Evolutionary conservation across 2,888 invertebrate genomes (phyloP).

Genomic region (Drosophila austrosaltans): DNA sequence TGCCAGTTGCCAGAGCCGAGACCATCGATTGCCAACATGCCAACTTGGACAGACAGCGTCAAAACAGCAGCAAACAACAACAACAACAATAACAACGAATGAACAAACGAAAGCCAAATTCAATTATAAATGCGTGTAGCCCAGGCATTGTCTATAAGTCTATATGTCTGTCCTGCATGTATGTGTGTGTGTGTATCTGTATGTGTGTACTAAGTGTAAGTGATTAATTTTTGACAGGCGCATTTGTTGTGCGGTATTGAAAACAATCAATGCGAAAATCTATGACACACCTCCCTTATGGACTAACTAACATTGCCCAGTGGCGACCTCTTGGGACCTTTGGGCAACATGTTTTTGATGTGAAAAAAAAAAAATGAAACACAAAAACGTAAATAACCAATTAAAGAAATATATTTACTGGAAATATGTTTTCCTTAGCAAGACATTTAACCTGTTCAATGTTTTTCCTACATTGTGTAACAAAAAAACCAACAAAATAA

Average conservation of each 20-base stretch:
- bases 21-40: constrained; percentile 75
- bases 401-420: neutral
- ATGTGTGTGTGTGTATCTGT: neutral
- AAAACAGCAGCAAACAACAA: constrained; percentile 51
- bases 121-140: constrained; percentile 79
- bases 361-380: neutral
- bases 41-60: constrained; percentile 65
- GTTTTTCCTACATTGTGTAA: neutral
- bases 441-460: neutral
- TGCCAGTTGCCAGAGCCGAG: constrained; percentile 67
- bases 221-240: constrained; percentile 80
- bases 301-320: constrained; percentile 1
- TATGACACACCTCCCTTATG: constrained; percentile 52
- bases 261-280: constrained; percentile 75
- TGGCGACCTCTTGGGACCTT: constrained; percentile 6
- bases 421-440: neutral
- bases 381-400: constrained; percentile 9
- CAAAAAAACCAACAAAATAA: neutral
- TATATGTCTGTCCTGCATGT: constrained; percentile 11
- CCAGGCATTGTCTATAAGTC: constrained; percentile 47
- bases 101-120: constrained; percentile 72
- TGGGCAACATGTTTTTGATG: constrained; percentile 5
- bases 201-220: constrained; percentile 70
- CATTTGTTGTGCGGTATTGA: constrained; percentile 74
- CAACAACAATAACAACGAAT: constrained; percentile 18